phyloP scores from a whole-genome alignment of 1,140 invertebrate genomes.

The Drosophila elegans region DNA sequence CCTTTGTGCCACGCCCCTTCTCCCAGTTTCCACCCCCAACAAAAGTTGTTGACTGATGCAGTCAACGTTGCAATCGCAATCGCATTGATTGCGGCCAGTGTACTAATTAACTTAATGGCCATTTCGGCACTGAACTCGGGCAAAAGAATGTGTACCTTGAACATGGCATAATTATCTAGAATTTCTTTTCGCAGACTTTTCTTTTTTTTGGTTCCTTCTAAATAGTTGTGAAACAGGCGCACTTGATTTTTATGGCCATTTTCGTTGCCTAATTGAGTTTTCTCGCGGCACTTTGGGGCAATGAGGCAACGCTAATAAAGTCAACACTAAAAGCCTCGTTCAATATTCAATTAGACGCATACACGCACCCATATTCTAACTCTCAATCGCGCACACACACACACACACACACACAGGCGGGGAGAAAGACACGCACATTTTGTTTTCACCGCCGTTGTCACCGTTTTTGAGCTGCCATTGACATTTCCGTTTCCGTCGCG shows the following conservation, averaged over 20 bases:
- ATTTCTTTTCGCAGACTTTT: constrained; percentile 2
- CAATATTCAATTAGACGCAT: constrained; percentile 76
- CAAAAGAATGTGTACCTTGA: background rate
- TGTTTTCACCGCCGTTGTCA: constrained; percentile 45
- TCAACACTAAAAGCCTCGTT: constrained; percentile 80
- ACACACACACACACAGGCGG: constrained; percentile 11
- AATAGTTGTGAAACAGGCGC: constrained; percentile 1
- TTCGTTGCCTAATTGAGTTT: constrained; percentile 72
- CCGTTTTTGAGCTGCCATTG: constrained; percentile 78
- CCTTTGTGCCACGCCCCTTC: constrained; percentile 39
- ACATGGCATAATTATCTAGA: constrained; percentile 32
- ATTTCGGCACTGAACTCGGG: constrained; percentile 21
- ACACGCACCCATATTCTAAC: constrained; percentile 16
- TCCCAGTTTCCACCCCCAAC: background rate
- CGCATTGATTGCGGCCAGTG: constrained; percentile 64
- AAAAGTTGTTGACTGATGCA: constrained; percentile 64
- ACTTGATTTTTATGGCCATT: constrained; percentile 56
- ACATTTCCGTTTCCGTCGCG: constrained; percentile 73
- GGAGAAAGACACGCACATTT: constrained; percentile 29
- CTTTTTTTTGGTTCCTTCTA: background rate
- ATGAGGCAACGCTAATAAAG: constrained; percentile 73
- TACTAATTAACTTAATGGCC: constrained; percentile 71
- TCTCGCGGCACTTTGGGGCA: constrained; percentile 63
- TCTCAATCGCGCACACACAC: constrained; percentile 14
- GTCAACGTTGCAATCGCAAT: constrained; percentile 51